Evolutionary conservation across 2,797 vertebrate genomes (phyloP), one percentile per base, ranked within the genome.

Genomic region (Masticophis lateralis): DNA sequence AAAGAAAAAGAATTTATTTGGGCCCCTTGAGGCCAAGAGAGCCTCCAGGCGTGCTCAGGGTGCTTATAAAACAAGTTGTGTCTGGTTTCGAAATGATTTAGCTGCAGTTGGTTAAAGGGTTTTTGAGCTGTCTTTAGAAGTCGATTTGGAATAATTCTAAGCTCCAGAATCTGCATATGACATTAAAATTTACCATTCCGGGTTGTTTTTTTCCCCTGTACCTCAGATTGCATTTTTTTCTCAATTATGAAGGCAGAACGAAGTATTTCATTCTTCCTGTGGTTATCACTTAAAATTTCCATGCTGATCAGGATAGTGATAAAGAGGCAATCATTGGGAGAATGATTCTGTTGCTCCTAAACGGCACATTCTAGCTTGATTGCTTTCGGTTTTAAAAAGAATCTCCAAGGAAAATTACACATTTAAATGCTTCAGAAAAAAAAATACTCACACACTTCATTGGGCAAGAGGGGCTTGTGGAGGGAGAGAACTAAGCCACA

Each of bases 191-290:
- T 94, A 93, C 79, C 27, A 69, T 91, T 16, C 55, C 66, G 18
- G 16, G 27, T 25, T 60, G 20, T 11, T 25, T 12, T 6, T 25
- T 4, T 5, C 53, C 61, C 55, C 51, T 63, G 32, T 47, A 57
- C 28, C 57, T 69, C 87, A 93, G 1, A 1, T 0, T 22, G 90
- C 32, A 4, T 59, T 87, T 66, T 66, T 63, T 93, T 91, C 86
- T 88, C 56, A 53, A 66, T 89, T 32, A 43, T 88, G 92, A 87
- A 93, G 94, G 13, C 93, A 69, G 91, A 93, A 83, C 8, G 93
- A 96, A 96, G 95, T 96, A 96, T 92, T 89, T 91, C 93, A 94
- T 83, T 47, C 53, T 25, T 87, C 90, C 90, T 53, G 43, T 89
- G 93, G 60, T 61, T 59, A 22, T 4, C 60, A 25, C 20, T 61